phyloP scores from a whole-genome alignment of 92 coral and sea anemone genomes.

The Desmophyllum pertusum region DNA sequence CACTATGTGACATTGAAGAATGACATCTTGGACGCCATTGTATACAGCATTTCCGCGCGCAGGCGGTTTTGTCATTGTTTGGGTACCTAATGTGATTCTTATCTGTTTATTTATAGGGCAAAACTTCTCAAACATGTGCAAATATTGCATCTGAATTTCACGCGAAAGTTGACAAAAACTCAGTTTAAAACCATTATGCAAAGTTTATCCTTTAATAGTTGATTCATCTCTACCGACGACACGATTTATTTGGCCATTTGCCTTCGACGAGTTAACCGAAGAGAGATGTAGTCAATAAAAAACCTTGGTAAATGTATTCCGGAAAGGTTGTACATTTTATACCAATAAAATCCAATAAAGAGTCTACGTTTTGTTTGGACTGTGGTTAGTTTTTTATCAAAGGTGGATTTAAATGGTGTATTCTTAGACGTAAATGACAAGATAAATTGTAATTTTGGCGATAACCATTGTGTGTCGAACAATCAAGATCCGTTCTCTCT shows the following conservation, averaged over 20 bases:
- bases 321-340: constrained; percentile 13
- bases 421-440: neutral
- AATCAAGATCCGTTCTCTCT: no score
- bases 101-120: constrained; percentile 34
- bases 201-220: neutral
- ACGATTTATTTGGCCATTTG: neutral
- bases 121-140: constrained; percentile 25
- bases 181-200: neutral
- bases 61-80: constrained; percentile 58
- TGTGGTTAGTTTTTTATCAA: neutral
- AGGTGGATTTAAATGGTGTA: neutral
- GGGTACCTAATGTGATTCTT: constrained; percentile 58
- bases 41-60: constrained; percentile 15
- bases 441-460: neutral
- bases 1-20: neutral
- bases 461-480: neutral
- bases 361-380: constrained; percentile 1
- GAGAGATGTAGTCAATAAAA: neutral
- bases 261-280: neutral
- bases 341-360: neutral
- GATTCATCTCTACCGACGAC: neutral
- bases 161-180: neutral
- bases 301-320: neutral
- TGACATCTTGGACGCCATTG: constrained; percentile 7
- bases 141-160: constrained; percentile 12